Percentiles rank a stretch among this genome's conserved stretches.
Evolutionary conservation across 2,888 invertebrate genomes (phyloP).

Genomic region (Xestia xanthographa): DNA sequence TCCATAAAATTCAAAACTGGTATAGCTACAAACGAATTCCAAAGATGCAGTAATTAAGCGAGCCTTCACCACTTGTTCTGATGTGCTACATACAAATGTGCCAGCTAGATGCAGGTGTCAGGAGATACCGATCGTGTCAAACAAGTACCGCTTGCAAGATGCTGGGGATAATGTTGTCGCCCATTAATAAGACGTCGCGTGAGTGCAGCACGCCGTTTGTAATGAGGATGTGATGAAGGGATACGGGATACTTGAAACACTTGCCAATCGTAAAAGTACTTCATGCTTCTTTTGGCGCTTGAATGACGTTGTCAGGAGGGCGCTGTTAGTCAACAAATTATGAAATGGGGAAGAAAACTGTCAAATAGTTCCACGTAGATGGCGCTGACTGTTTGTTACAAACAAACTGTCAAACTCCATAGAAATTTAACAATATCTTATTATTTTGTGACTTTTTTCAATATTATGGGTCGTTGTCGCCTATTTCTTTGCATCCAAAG

Average conservation of each 20-base stretch:
- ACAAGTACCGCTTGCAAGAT: conserved; percentile 72
- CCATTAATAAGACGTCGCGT: conserved; percentile 70
- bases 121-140: conserved; percentile 71
- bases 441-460: no score
- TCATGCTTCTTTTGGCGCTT: neutral
- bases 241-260: conserved; percentile 22
- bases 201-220: conserved; percentile 55
- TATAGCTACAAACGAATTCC: conserved; percentile 25
- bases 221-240: conserved; percentile 54
- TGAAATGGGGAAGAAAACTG: no score
- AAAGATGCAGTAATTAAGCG: conserved; percentile 36
- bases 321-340: neutral
- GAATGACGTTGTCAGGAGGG: neutral
- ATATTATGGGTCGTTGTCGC: no score
- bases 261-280: conserved; percentile 10
- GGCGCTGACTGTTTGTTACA: no score
- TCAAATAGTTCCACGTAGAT: no score
- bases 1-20: conserved; percentile 22
- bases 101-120: conserved; percentile 69
- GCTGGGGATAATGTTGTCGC: conserved; percentile 71
- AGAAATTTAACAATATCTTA: no score
- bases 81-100: conserved; percentile 56
- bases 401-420: no score
- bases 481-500: no score
- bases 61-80: conserved; percentile 45